These are phyloP conservation scores for Lates japonicus DNA, from an alignment of 2,797 vertebrate genomes.

Conservation along the genomic window DNA sequence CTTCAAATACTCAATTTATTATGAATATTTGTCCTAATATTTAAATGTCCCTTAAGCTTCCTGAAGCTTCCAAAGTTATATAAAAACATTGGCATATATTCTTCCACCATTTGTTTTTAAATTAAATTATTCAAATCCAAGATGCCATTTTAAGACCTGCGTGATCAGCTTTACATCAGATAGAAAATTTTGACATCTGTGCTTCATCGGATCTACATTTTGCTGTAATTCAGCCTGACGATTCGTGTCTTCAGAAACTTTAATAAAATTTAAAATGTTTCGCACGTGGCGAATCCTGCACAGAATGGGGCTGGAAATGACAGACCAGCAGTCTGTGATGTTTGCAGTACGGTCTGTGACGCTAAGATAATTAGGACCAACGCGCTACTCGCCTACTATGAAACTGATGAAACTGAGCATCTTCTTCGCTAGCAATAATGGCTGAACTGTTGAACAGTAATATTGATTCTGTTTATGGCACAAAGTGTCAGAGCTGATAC, in stretches of 20 bases:
- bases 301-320: not conserved
- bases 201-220: not conserved
- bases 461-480: conserved; percentile 56
- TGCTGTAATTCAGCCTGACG: not conserved
- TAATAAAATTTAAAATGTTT: not conserved
- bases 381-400: conserved; percentile 1
- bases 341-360: conserved; percentile 8
- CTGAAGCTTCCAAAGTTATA: conserved; percentile 7
- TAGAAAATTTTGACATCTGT: not conserved
- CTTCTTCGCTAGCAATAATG: not conserved
- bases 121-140: conserved; percentile 25
- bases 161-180: not conserved
- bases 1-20: conserved; percentile 3
- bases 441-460: conserved; percentile 47
- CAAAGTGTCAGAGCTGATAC: conserved; percentile 50
- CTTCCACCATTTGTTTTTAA: not conserved
- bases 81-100: conserved; percentile 7
- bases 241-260: not conserved
- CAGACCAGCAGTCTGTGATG: not conserved
- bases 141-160: not conserved
- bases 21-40: conserved; percentile 1
- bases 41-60: conserved; percentile 3
- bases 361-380: not conserved
- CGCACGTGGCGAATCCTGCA: not conserved
- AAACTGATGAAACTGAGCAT: conserved; percentile 11